Conservation (phyloP, 2,797 vertebrate genomes). For the Phoebastria nigripes region DNA sequence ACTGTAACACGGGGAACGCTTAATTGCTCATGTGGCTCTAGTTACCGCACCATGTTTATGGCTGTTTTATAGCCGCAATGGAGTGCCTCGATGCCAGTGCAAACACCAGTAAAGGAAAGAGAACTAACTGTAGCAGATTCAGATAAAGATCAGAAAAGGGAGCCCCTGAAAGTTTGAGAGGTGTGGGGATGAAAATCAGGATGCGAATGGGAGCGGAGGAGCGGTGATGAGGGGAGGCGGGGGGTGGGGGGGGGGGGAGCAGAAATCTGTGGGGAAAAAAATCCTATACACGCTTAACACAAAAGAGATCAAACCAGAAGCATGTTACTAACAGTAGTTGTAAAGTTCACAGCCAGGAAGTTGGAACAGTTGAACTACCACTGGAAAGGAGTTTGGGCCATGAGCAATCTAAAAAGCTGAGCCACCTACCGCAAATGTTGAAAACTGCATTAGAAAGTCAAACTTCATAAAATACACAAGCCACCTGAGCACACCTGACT, state of each 20-base stretch:
- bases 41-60: neutral
- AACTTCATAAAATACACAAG: fast-evolving
- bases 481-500: neutral
- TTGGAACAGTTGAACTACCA: neutral
- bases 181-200: neutral
- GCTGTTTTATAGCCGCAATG: neutral
- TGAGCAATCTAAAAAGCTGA: neutral
- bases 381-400: neutral
- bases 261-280: no score
- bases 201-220: neutral
- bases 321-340: fast-evolving
- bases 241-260: neutral
- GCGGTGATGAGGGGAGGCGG: neutral
- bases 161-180: neutral
- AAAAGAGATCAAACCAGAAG: neutral
- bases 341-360: neutral
- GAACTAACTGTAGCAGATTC: neutral
- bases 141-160: neutral
- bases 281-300: fast-evolving
- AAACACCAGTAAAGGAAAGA: neutral
- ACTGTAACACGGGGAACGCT: neutral
- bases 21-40: neutral
- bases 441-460: neutral
- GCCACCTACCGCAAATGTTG: fast-evolving
- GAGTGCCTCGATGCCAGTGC: neutral